phyloP scores from a whole-genome alignment of 1,140 invertebrate species.

The Achroia grisella region DNA sequence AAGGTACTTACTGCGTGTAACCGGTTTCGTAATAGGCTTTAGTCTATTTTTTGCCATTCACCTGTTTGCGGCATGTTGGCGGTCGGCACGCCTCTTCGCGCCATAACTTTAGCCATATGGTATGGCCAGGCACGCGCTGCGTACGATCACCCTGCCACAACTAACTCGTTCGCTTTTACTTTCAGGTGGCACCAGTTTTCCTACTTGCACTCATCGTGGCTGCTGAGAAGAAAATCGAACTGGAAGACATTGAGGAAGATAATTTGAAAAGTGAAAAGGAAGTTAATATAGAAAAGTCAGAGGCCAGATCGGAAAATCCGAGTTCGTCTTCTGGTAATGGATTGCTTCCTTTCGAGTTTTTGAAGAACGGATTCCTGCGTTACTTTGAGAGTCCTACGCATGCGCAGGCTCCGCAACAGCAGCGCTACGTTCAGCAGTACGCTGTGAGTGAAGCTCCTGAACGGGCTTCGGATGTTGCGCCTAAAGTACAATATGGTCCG shows the following conservation, averaged over 20 bases:
- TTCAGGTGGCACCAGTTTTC: constrained; percentile 52
- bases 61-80: constrained; percentile 37
- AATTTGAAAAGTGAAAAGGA: constrained; percentile 66
- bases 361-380: constrained; percentile 43
- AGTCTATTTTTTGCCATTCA: constrained; percentile 64
- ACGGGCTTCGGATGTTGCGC: constrained; percentile 11
- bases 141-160: constrained; percentile 18
- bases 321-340: constrained; percentile 10
- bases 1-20: constrained; percentile 22
- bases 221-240: constrained; percentile 65
- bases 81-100: constrained; percentile 20
- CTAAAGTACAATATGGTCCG: constrained; percentile 36
- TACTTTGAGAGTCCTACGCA: constrained; percentile 37
- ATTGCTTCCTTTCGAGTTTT: constrained; percentile 33
- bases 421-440: constrained; percentile 56
- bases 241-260: constrained; percentile 71
- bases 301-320: not conserved
- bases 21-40: constrained; percentile 55
- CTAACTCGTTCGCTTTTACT: constrained; percentile 46
- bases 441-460: constrained; percentile 55
- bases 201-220: constrained; percentile 30
- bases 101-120: constrained; percentile 15
- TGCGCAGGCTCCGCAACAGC: constrained; percentile 24
- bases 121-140: constrained; percentile 21
- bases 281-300: constrained; percentile 23